Conservation (phyloP, 2,888 invertebrate genomes). For the Salticus scenicus region DNA sequence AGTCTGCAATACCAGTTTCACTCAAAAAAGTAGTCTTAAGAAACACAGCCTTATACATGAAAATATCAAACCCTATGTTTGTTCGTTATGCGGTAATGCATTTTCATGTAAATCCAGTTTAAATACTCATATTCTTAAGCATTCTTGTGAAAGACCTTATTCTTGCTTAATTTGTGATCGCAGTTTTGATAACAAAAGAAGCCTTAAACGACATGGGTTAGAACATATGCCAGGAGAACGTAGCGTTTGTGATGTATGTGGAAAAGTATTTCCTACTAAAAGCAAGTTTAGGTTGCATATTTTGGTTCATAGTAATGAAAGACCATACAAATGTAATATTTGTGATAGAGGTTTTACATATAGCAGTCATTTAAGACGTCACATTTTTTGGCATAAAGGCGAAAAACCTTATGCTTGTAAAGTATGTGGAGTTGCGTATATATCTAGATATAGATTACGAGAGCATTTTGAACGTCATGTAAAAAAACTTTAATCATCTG, state of each 20-base stretch:
- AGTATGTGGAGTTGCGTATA: conserved; percentile 32
- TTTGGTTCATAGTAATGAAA: conserved; percentile 46
- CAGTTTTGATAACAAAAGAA: conserved; percentile 26
- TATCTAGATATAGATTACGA: conserved; percentile 32
- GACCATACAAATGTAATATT: conserved; percentile 45
- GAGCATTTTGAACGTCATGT: conserved; percentile 14
- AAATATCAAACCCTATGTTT: conserved; percentile 47
- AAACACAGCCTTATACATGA: conserved; percentile 51
- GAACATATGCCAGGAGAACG: conserved; percentile 56
- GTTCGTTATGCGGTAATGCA: conserved; percentile 32
- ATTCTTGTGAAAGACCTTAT: conserved; percentile 45
- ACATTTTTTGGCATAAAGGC: conserved; percentile 40
- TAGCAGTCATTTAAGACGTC: conserved; percentile 57
- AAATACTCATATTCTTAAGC: conserved; percentile 25
- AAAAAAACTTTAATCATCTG: too few relatives aligned
- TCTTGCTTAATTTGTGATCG: conserved; percentile 43
- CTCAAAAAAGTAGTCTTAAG: conserved; percentile 50
- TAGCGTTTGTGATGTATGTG: conserved; percentile 51
- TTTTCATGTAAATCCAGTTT: conserved; percentile 39
- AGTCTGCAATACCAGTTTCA: conserved; percentile 41
- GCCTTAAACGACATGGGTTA: conserved; percentile 48
- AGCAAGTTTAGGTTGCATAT: conserved; percentile 40
- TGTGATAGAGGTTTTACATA: conserved; percentile 58
- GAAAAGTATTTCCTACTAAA: conserved; percentile 52
- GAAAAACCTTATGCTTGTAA: conserved; percentile 49